Percentiles rank a stretch among this genome's conserved stretches.
Evolutionary conservation across 2,797 vertebrate species (phyloP).

Genomic region (Salarias fasciatus): DNA sequence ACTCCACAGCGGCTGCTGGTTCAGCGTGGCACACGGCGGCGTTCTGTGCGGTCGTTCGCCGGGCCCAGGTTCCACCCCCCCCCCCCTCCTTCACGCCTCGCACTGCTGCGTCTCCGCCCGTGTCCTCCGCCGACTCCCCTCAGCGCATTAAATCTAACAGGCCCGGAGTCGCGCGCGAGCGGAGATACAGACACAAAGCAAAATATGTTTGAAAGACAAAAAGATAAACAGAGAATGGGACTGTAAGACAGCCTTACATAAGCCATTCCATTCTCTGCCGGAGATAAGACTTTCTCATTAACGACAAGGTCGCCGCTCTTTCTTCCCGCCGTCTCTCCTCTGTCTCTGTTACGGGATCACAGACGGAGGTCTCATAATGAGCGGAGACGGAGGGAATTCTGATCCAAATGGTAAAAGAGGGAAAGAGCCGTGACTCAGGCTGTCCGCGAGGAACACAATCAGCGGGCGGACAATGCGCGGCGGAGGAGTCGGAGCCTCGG

Average conservation of each 20-base stretch:
- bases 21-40: not conserved
- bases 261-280: constrained; percentile 30
- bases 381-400: not conserved
- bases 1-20: too few relatives aligned
- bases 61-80: constrained; percentile 7
- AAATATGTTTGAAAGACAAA: constrained; percentile 39
- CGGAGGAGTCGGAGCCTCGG: constrained; percentile 16
- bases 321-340: not conserved
- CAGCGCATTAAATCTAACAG: constrained; percentile 12
- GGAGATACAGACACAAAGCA: constrained; percentile 21
- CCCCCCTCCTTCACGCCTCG: constrained; percentile 2
- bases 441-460: constrained; percentile 16
- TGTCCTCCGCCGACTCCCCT: constrained; percentile 29
- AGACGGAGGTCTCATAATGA: constrained; percentile 16
- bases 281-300: constrained; percentile 57
- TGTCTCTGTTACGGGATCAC: constrained; percentile 22
- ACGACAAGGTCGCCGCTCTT: constrained; percentile 43
- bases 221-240: constrained; percentile 28
- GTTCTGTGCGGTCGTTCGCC: constrained; percentile 1
- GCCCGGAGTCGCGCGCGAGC: constrained; percentile 5
- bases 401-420: constrained; percentile 17
- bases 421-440: constrained; percentile 27
- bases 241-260: constrained; percentile 28
- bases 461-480: constrained; percentile 4
- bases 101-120: constrained; percentile 8